A percentile compares a stretch with the other conserved stretches of the same genome.
Evolutionary conservation across 2,888 invertebrate genomes (phyloP).

Genomic region (Drosophila quinaria): DNA sequence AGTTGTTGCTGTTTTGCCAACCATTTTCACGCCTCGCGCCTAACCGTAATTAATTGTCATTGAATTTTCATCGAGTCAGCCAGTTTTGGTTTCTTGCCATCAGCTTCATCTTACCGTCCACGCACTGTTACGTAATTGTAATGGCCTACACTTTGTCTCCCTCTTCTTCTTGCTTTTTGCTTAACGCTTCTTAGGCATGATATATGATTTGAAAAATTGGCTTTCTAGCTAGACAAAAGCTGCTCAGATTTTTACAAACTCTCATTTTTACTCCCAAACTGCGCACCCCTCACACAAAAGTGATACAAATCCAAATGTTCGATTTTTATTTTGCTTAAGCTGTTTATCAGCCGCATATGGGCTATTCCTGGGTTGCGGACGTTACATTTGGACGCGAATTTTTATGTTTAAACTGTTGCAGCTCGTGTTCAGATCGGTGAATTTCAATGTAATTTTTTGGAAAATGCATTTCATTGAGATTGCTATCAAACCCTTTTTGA

Average conservation of each 20-base stretch:
- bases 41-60: constrained; percentile 80
- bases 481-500: too few relatives aligned
- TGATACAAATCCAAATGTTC: background rate
- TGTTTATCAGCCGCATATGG: too few relatives aligned
- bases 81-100: constrained; percentile 41
- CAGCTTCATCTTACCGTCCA: constrained; percentile 9
- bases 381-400: too few relatives aligned
- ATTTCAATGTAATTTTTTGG: too few relatives aligned
- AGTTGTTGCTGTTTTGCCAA: constrained; percentile 27
- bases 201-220: constrained; percentile 37
- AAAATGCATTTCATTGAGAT: too few relatives aligned
- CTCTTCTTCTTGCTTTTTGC: constrained; percentile 15
- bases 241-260: constrained; percentile 20
- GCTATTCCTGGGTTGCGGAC: too few relatives aligned
- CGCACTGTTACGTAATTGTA: constrained; percentile 46
- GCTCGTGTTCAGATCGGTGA: too few relatives aligned
- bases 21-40: constrained; percentile 76
- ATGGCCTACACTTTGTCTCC: constrained; percentile 33
- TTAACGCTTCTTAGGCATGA: constrained; percentile 55
- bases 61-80: constrained; percentile 80
- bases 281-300: too few relatives aligned
- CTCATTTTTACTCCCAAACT: background rate
- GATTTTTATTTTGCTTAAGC: too few relatives aligned
- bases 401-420: too few relatives aligned
- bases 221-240: constrained; percentile 10